A percentile compares a stretch with the other conserved stretches of the same genome.
Evolutionary conservation across 2,113 vertebrate genomes (phyloP).

Genomic region (Antechinus flavipes): DNA sequence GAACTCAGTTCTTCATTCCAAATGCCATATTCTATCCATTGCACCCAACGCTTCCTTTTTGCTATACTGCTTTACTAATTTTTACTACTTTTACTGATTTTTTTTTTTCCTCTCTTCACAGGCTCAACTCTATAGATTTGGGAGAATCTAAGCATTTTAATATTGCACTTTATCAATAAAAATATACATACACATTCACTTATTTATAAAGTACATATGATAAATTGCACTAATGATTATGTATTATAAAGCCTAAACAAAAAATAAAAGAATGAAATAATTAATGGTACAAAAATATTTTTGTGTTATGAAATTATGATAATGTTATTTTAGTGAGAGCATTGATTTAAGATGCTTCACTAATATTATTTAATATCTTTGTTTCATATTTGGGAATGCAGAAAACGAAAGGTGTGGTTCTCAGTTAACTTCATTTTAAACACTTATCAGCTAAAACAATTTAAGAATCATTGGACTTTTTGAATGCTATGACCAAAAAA

Average conservation of each 20-base stretch:
- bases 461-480: neutral
- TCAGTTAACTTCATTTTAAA: slow-evolving; percentile 1
- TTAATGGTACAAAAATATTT: neutral
- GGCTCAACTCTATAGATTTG: too few relatives aligned
- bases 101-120: neutral
- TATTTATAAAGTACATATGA: neutral
- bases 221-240: neutral
- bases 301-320: neutral
- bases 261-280: neutral
- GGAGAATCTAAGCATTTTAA: neutral
- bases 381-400: neutral
- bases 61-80: neutral
- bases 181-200: neutral
- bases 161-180: neutral
- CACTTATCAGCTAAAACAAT: neutral
- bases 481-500: neutral
- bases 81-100: neutral
- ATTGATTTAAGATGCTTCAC: too few relatives aligned
- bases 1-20: neutral
- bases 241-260: neutral
- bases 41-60: neutral
- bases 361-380: neutral
- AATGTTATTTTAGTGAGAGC: neutral
- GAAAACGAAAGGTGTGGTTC: neutral
- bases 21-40: neutral